Base-by-base conservation (phyloP, 1,140 invertebrate genomes). In the Diorhabda carinulata region DNA sequence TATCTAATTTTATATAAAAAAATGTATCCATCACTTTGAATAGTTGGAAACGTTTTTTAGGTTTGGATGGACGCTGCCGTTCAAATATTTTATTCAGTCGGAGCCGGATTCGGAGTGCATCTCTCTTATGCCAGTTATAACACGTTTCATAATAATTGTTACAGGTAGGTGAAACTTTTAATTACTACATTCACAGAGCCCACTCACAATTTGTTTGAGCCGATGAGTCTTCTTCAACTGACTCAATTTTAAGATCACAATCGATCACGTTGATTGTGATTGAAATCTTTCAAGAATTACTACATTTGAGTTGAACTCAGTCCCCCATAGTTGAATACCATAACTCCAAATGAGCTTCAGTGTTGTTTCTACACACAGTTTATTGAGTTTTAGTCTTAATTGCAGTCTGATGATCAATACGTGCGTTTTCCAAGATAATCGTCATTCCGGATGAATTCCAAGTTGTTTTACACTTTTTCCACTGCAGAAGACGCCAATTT, bases 61-160 rank as follows among this genome's bases (percentile, higher is more conserved):
- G 94, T 97, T 0, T 98, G 95, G 95, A 92, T 96, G 41, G 95
- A 97, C 78, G 95, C 96, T 2, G 95, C 95, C 0, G 95, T 95
- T 0, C 95, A 97, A 79, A 94, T 97, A 41, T 98, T 97, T 81
- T 98, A 96, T 81, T 97, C 95, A 0, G 87, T 97, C 2, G 95
- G 95, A 3, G 92, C 95, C 41, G 95, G 95, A 2, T 95, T 97
- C 76, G 95, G 95, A n/a, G 95, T 96, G 1, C 87, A 97, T 59
- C 86, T 97, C 5, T 95, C 95, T 0, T 93, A 95, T 73, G 91
- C 94, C 8, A 95, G 92, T 78, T 98, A 97, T 82, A 97, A 97
- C 79, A 94, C 94, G 61, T 96, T 96, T 77, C 90, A 96, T 77
- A 97, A 97, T 81, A 98, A 97, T 76, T 87, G 86, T 70, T 86